Base-by-base conservation (phyloP, 2,888 invertebrate genomes). In the Heteromyza rotundicornis region DNA sequence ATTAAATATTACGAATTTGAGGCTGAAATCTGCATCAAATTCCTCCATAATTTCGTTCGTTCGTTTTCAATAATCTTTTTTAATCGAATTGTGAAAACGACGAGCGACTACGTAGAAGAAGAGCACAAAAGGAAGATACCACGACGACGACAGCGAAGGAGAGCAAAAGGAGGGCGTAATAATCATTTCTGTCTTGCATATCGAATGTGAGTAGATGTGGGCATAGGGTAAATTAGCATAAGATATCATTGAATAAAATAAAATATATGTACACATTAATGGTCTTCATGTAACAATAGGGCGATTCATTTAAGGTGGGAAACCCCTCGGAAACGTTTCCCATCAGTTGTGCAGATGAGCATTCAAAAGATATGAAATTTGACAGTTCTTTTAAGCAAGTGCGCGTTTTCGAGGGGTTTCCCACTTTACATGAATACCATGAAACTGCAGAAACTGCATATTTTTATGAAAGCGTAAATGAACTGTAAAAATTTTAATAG, bases 101-200 rank as follows among this genome's bases (percentile, higher is more conserved):
- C 27, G 47, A 54, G n/a, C 54, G 47, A 49, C 53, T 53, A 59
- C 53, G 54, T 54, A 56, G 59, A 59, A 54, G 35, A 19, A 24
- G 44, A 47, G 17, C 36, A 51, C 51, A 27, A 64, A 49, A 35
- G 24, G 55, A 55, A 57, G 51, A 58, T 51, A n/a, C n/a, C n/a
- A n/a, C 51, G 22, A 50, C 35, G 49, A 47, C 47, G 55, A 52
- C 55, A 2, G 12, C 22, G 56, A 59, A 57, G 57, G 53, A 49
- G 49, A 52, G 20, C 5, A 47, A 52, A 53, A 53, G 36, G 54
- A 58, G 62, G 62, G 57, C 56, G 60, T 64, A 53, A 64, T 61
- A 57, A 57, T 57, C 27, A 27, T 60, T 47, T 51, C 49, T 57
- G 60, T 54, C 36, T 62, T 57, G 64, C 59, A 64, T 57, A 57